phyloP scores from a whole-genome alignment of 2,888 invertebrate species.

The Glyphotaelius pellucidus region DNA sequence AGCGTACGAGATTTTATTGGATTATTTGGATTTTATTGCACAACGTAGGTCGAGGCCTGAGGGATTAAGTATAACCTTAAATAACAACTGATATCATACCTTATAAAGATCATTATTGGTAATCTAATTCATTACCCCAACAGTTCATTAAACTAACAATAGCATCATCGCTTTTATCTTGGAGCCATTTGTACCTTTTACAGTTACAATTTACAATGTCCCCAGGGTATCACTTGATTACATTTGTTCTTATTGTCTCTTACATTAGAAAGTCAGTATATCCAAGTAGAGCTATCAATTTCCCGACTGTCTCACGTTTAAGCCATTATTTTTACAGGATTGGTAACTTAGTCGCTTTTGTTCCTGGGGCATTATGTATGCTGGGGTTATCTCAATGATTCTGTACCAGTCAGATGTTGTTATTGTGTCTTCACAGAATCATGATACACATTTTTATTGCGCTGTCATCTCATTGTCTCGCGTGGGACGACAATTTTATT shows the following conservation, averaged over 20 bases:
- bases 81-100: too few species aligned
- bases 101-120: background rate
- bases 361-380: slow-evolving; percentile 7
- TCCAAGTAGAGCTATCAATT: background rate
- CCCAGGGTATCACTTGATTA: slow-evolving; percentile 5
- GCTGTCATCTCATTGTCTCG: slow-evolving; percentile 25
- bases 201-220: background rate
- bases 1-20: too few species aligned
- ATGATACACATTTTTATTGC: slow-evolving; percentile 42
- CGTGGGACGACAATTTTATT: slow-evolving; percentile 35
- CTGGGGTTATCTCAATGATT: background rate
- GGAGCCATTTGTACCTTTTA: background rate
- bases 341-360: background rate
- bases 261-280: background rate
- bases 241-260: slow-evolving; percentile 17
- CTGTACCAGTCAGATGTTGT: background rate
- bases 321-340: background rate
- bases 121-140: background rate
- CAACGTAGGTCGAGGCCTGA: too few species aligned
- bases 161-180: background rate
- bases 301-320: background rate
- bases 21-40: too few species aligned
- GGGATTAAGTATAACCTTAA: too few species aligned
- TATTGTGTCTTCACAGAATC: slow-evolving; percentile 7
- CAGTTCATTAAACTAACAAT: background rate